These are phyloP conservation scores for Camponotus pennsylvanicus DNA, from an alignment of 1,140 invertebrate genomes.

Conservation along the genomic window DNA sequence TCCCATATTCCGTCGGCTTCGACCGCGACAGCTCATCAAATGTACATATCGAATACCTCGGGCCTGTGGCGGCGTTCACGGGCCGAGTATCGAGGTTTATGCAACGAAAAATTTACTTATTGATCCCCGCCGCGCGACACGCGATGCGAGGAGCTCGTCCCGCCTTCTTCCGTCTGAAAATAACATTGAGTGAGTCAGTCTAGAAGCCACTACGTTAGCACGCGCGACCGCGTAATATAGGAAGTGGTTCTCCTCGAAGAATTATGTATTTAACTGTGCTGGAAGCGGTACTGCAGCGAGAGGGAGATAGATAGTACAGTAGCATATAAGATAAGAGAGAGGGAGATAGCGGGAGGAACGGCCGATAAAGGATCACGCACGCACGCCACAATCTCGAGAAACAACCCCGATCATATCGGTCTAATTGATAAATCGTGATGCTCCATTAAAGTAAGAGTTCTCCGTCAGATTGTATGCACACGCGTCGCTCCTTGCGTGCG, in stretches of 20 bases:
- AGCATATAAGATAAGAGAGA: background rate
- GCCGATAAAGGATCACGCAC: conserved; percentile 29
- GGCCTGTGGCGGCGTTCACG: background rate
- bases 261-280: conserved; percentile 48
- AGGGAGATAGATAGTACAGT: background rate
- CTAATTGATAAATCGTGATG: conserved; percentile 81
- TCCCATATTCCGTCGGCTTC: conserved; percentile 43
- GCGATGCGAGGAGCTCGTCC: conserved; percentile 22
- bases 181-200: conserved; percentile 49
- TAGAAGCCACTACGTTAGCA: conserved; percentile 27
- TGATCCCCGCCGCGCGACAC: conserved; percentile 36
- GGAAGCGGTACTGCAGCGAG: background rate
- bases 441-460: conserved; percentile 67
- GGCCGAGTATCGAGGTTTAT: conserved; percentile 27
- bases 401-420: conserved; percentile 41
- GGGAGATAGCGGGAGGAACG: background rate
- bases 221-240: conserved; percentile 57
- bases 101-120: conserved; percentile 53
- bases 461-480: conserved; percentile 45
- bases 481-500: background rate
- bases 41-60: conserved; percentile 34
- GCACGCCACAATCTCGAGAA: conserved; percentile 37
- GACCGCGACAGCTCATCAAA: conserved; percentile 45
- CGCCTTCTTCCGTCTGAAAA: conserved; percentile 23
- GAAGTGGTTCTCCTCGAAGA: conserved; percentile 57